Conservation (phyloP, 2,888 invertebrate species). For the Polymixis flavicincta region DNA sequence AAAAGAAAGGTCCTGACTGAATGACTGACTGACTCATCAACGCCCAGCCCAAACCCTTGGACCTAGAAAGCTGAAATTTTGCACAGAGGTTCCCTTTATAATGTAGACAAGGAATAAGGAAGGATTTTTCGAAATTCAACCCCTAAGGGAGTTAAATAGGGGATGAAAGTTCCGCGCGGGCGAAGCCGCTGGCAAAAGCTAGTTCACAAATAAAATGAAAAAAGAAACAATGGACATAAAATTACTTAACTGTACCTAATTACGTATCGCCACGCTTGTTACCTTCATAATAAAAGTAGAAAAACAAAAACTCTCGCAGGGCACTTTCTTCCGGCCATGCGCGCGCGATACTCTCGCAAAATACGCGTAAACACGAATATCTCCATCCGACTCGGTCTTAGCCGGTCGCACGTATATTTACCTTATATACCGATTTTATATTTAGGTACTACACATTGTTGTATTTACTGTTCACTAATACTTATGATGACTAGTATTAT, state of each 20-base stretch:
- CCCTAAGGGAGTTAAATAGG: too few relatives aligned
- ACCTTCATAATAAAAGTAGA: conserved; percentile 17
- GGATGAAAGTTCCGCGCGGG: too few relatives aligned
- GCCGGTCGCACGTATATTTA: conserved; percentile 59
- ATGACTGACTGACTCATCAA: too few relatives aligned
- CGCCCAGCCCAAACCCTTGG: too few relatives aligned
- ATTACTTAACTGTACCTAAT: conserved; percentile 6
- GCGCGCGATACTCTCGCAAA: conserved; percentile 71
- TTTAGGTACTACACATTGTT: conserved; percentile 12
- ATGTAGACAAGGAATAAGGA: too few relatives aligned
- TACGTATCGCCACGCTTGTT: conserved; percentile 15
- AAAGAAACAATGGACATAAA: neutral
- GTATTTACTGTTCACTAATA: conserved; percentile 5
- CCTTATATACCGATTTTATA: conserved; percentile 7
- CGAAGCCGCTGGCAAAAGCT: too few relatives aligned
- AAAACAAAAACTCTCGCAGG: neutral
- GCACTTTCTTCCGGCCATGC: conserved; percentile 72
- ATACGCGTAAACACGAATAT: conserved; percentile 82
- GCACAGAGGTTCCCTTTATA: too few relatives aligned
- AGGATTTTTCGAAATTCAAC: too few relatives aligned
- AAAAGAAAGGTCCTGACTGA: too few relatives aligned
- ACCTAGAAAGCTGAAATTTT: too few relatives aligned
- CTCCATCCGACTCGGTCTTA: conserved; percentile 71
- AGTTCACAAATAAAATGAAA: neutral
- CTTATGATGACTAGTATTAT: neutral